These are phyloP conservation scores for Bombus waltoni DNA, from an alignment of 1,140 invertebrate species.

Conservation along the genomic window DNA sequence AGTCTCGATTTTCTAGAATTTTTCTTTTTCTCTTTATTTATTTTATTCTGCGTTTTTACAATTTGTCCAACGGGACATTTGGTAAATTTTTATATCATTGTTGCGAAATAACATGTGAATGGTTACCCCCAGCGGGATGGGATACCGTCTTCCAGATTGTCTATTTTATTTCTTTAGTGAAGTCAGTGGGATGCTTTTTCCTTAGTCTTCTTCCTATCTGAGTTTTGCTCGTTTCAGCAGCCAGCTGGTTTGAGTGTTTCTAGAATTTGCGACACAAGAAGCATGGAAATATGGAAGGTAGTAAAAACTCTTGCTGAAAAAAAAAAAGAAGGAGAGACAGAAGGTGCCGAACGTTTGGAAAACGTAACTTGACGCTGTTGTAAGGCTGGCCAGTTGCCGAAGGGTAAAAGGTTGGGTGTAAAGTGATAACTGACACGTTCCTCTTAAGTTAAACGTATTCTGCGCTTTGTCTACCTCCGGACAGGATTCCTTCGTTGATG, in stretches of 20 bases:
- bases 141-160: too few relatives aligned
- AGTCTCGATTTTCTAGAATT: neutral
- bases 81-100: too few relatives aligned
- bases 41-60: too few relatives aligned
- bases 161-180: too few relatives aligned
- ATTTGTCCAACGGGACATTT: too few relatives aligned
- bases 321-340: neutral
- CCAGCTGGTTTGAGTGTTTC: too few relatives aligned
- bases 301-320: neutral
- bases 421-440: constrained; percentile 34
- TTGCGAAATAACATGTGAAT: too few relatives aligned
- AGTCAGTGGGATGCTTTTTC: too few relatives aligned
- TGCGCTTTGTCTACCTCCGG: constrained; percentile 7
- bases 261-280: neutral
- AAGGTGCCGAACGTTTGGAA: neutral
- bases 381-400: neutral
- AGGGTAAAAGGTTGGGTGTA: constrained; percentile 15
- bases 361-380: constrained; percentile 3
- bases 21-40: too few relatives aligned
- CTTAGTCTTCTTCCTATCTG: too few relatives aligned
- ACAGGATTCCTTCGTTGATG: constrained; percentile 9
- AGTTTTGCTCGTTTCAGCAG: too few relatives aligned
- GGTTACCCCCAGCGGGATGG: too few relatives aligned
- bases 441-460: neutral
- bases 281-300: neutral